Percentiles rank a stretch among this genome's conserved stretches.
phyloP scores from a whole-genome alignment of 2,113 vertebrate species.

The Spermophilus dauricus region DNA sequence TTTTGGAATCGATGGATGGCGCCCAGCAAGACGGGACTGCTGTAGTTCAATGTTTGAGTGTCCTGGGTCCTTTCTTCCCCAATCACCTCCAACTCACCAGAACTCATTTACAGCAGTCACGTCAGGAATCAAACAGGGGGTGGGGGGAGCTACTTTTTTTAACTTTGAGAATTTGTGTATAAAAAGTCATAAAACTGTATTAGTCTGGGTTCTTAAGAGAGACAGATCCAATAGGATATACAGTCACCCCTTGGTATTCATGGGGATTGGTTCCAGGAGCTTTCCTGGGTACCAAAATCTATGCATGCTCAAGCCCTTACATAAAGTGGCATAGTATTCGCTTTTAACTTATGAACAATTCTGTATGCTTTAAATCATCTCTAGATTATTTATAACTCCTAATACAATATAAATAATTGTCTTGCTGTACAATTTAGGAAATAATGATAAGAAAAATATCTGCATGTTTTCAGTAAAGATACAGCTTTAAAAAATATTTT shows the following conservation, averaged over 20 bases:
- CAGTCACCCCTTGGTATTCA: not conserved
- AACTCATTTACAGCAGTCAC: not conserved
- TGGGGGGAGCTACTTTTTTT: not conserved
- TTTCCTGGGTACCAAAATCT: not conserved
- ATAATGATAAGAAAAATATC: not conserved
- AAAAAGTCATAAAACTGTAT: not conserved
- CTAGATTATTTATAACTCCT: not conserved
- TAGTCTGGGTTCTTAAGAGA: not conserved
- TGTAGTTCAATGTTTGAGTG: accelerated
- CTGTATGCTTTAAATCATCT: not conserved
- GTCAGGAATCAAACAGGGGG: not conserved
- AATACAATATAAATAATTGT: not conserved
- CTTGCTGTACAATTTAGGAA: not conserved
- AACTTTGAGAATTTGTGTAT: not conserved
- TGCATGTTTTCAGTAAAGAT: not conserved
- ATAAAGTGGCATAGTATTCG: not conserved
- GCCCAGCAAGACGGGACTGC: no score
- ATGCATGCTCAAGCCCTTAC: not conserved
- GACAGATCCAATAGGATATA: not conserved
- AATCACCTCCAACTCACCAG: not conserved
- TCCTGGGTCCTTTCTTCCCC: not conserved
- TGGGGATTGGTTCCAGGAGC: not conserved
- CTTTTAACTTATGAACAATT: no score
- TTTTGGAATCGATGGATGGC: not conserved
- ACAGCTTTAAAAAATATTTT: not conserved